Percentiles rank a stretch among this genome's conserved stretches.
Evolutionary conservation across 1,140 invertebrate species (phyloP).

Genomic region (Lepidurus apus): DNA sequence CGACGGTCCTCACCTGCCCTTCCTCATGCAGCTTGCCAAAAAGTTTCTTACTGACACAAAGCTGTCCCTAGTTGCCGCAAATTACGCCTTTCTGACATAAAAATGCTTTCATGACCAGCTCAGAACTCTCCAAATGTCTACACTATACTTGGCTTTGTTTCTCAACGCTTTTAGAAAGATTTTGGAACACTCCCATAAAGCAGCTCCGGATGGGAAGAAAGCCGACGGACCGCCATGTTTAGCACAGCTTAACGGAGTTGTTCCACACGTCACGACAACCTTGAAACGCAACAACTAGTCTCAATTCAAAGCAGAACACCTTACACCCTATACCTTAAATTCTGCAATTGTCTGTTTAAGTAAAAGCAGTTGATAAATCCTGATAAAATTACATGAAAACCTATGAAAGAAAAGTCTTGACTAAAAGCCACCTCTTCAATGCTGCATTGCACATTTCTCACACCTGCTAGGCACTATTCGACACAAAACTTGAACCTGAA

Average conservation of each 20-base stretch:
- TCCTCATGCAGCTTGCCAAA: neutral
- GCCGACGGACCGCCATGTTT: conserved; percentile 20
- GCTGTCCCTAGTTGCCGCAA: neutral
- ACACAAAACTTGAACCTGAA: neutral
- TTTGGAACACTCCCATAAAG: neutral
- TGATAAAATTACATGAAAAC: too few relatives aligned
- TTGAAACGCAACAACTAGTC: neutral
- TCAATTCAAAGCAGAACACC: too few relatives aligned
- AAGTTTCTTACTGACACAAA: neutral
- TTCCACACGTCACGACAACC: neutral
- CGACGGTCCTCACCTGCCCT: conserved; percentile 17
- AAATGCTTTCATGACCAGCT: neutral
- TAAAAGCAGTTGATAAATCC: too few relatives aligned
- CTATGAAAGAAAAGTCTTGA: too few relatives aligned
- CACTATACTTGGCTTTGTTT: neutral
- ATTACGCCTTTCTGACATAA: neutral
- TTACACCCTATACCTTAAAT: too few relatives aligned
- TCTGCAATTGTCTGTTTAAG: too few relatives aligned
- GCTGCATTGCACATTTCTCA: neutral
- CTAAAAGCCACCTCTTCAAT: too few relatives aligned
- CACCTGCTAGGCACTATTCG: neutral
- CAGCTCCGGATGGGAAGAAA: neutral
- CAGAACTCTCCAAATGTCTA: neutral
- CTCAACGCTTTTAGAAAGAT: neutral
- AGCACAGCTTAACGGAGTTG: neutral